Conservation (phyloP, 2,888 invertebrate species). For the Cataglyphis livida region DNA sequence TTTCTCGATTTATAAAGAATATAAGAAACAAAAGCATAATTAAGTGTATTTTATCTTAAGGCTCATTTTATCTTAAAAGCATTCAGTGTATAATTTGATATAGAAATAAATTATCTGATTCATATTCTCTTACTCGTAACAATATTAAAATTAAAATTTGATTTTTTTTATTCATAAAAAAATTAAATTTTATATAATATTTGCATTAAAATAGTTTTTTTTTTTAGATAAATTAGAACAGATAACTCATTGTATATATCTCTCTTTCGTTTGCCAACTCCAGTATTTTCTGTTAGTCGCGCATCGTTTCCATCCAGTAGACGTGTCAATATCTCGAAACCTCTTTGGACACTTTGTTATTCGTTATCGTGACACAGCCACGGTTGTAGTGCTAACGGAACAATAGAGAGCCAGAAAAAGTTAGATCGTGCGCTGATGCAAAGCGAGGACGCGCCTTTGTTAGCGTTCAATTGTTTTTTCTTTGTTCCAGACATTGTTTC, state of each 20-base stretch:
- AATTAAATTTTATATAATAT: not conserved
- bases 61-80: not conserved
- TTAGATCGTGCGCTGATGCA: constrained; percentile 11
- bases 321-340: constrained; percentile 72
- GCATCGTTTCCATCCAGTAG: constrained; percentile 31
- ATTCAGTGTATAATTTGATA: not conserved
- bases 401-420: constrained; percentile 54
- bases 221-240: not conserved
- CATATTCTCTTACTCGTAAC: not conserved
- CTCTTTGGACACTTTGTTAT: constrained; percentile 76
- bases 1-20: not conserved
- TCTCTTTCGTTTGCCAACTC: not conserved
- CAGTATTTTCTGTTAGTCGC: not conserved
- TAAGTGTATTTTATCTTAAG: not conserved
- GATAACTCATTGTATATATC: not conserved
- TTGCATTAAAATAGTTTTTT: not conserved
- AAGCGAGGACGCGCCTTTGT: constrained; percentile 76
- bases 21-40: not conserved
- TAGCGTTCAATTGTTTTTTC: constrained; percentile 78
- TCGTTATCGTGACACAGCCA: constrained; percentile 60
- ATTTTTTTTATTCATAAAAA: not conserved
- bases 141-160: not conserved
- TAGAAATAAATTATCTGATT: not conserved
- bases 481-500: constrained; percentile 82
- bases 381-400: constrained; percentile 48